Percentiles rank a stretch among this genome's conserved stretches.
phyloP scores from a whole-genome alignment of 2,113 vertebrate species.

The Recurvirostra avosetta region DNA sequence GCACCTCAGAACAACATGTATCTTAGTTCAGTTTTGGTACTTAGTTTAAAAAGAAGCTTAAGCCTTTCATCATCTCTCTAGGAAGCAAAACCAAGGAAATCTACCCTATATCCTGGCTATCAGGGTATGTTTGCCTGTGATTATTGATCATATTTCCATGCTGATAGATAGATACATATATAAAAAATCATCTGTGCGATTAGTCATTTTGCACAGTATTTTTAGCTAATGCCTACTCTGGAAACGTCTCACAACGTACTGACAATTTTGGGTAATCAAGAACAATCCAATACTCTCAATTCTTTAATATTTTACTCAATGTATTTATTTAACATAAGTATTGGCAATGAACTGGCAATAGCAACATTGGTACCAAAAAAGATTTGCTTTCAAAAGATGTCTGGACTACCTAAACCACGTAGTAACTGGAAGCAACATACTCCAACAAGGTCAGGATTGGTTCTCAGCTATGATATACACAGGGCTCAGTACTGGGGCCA shows the following conservation, averaged over 20 bases:
- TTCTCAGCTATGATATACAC: neutral
- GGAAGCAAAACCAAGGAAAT: neutral
- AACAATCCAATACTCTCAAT: neutral
- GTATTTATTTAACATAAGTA: neutral
- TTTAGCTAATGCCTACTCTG: neutral
- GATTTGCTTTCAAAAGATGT: neutral
- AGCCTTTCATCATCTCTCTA: neutral
- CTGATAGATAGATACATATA: neutral
- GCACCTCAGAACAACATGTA: neutral
- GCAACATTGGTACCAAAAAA: neutral
- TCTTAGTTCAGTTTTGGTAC: neutral
- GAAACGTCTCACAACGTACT: neutral
- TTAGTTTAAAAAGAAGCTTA: neutral
- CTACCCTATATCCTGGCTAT: neutral
- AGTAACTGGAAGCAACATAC: neutral
- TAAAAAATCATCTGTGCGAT: neutral
- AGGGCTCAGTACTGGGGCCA: neutral
- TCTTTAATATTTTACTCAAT: neutral
- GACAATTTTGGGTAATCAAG: neutral
- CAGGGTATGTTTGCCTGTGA: neutral
- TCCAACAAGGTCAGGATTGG: neutral
- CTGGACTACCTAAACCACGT: neutral
- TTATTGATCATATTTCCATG: neutral
- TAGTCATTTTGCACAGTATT: neutral
- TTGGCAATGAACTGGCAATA: neutral